These are phyloP conservation scores for Lagorchestes hirsutus DNA, from an alignment of 2,797 vertebrate genomes.

Conservation along the genomic window DNA sequence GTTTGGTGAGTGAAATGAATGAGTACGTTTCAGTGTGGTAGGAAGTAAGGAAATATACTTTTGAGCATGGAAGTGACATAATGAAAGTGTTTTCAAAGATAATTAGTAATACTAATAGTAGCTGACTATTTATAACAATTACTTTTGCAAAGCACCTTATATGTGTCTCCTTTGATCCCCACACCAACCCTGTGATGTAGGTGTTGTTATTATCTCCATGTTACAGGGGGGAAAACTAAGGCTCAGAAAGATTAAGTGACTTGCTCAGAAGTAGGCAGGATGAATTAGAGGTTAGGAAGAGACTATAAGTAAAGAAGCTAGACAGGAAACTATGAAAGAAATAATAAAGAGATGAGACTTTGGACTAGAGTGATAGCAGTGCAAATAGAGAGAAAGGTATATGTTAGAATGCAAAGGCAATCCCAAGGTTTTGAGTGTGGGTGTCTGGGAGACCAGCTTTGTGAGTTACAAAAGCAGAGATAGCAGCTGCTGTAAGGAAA, in stretches of 20 bases:
- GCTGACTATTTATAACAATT: background rate
- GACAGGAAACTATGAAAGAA: background rate
- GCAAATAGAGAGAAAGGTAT: background rate
- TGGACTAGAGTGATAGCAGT: background rate
- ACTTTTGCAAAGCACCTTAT: background rate
- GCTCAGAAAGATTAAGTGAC: background rate
- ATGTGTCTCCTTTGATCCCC: background rate
- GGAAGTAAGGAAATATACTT: conserved; percentile 1
- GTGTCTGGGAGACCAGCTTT: no score
- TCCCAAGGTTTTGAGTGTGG: no score
- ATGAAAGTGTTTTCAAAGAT: conserved; percentile 1
- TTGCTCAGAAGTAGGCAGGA: background rate
- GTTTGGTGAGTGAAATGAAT: conserved; percentile 7
- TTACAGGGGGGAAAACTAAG: background rate
- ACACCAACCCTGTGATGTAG: background rate
- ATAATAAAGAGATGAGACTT: conserved; percentile 5
- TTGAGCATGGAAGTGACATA: background rate
- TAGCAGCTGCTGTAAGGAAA: background rate
- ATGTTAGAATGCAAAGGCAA: conserved; percentile 22
- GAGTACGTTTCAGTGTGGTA: background rate
- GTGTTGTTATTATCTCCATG: background rate
- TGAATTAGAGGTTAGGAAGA: background rate
- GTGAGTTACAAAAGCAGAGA: no score
- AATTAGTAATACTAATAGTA: background rate
- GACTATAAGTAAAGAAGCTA: background rate